Conservation (phyloP, 2,888 invertebrate genomes). For the Mystacides longicornis region DNA sequence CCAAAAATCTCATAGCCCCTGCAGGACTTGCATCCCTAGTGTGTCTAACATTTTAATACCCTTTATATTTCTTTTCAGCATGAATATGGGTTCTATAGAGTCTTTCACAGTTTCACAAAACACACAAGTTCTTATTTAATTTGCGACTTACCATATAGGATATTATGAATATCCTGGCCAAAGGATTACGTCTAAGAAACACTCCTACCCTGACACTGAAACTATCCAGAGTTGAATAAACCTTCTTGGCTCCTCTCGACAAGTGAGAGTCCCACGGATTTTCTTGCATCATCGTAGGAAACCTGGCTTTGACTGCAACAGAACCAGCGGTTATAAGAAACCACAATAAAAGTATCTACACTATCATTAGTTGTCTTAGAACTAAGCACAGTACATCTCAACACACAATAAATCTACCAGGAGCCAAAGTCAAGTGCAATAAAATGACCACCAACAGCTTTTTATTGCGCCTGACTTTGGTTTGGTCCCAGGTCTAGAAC, state of each 20-base stretch:
- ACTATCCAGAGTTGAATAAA: slow-evolving; percentile 67
- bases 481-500: too few relatives aligned
- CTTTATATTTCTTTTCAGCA: too few relatives aligned
- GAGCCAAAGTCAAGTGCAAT: too few relatives aligned
- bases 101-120: too few relatives aligned
- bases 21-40: too few relatives aligned
- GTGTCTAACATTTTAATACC: too few relatives aligned
- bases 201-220: slow-evolving; percentile 67
- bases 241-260: slow-evolving; percentile 66
- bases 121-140: too few relatives aligned
- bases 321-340: not conserved
- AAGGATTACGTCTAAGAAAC: slow-evolving; percentile 68
- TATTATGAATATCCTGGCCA: slow-evolving; percentile 66
- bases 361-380: not conserved
- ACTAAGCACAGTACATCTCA: not conserved
- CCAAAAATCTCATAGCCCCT: too few relatives aligned
- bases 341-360: not conserved
- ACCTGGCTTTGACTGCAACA: slow-evolving; percentile 52
- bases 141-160: slow-evolving; percentile 64
- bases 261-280: slow-evolving; percentile 71
- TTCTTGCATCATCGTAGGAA: slow-evolving; percentile 64
- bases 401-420: not conserved
- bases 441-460: too few relatives aligned
- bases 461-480: too few relatives aligned
- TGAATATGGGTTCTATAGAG: too few relatives aligned